A percentile compares a stretch with the other conserved stretches of the same genome.
Conservation (phyloP, 2,888 invertebrate genomes). For the Nematopogon swammerdamellus region DNA sequence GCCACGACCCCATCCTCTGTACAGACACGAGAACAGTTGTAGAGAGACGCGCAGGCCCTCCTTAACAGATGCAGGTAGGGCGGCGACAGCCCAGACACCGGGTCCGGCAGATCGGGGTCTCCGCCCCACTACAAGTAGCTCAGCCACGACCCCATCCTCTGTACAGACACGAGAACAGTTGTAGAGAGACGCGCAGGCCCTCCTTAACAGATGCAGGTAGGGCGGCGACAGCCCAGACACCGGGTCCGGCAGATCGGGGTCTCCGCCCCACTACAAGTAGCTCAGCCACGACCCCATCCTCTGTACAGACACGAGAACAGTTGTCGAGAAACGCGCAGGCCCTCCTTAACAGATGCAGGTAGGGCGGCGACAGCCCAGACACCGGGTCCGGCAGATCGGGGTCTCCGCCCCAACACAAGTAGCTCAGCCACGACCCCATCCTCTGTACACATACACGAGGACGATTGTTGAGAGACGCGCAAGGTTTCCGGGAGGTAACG, state of each 20-base stretch:
- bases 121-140: constrained; percentile 10
- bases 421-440: constrained; percentile 10
- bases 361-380: too few species aligned
- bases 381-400: too few species aligned
- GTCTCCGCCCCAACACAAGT: constrained; percentile 9
- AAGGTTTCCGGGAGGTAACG: too few species aligned
- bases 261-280: constrained; percentile 9
- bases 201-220: constrained; percentile 8
- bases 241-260: constrained; percentile 9
- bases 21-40: too few species aligned
- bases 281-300: constrained; percentile 10
- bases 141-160: constrained; percentile 9
- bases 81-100: constrained; percentile 8
- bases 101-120: constrained; percentile 9
- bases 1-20: too few species aligned
- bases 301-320: background rate
- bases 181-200: constrained; percentile 10
- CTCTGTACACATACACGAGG: too few species aligned
- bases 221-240: constrained; percentile 8
- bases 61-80: constrained; percentile 9
- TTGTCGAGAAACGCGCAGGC: too few species aligned
- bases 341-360: too few species aligned
- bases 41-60: constrained; percentile 10
- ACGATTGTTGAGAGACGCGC: too few species aligned
- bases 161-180: background rate